These are phyloP conservation scores for Stictonetta naevosa DNA, from an alignment of 2,113 vertebrate genomes.

Conservation along the genomic window DNA sequence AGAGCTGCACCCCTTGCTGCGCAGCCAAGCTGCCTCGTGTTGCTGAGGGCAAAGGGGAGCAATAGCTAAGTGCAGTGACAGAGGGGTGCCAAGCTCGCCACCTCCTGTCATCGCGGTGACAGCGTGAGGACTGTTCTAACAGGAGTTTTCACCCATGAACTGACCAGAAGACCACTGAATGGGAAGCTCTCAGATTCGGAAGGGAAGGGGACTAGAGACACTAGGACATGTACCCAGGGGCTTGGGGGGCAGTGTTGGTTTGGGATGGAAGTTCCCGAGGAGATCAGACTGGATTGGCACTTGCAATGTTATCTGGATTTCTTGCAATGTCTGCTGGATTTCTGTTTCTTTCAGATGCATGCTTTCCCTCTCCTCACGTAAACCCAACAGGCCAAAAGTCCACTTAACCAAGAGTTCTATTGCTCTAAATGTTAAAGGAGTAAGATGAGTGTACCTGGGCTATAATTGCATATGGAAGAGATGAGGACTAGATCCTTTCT, in stretches of 20 bases:
- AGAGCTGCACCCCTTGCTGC: not conserved
- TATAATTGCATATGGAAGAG: constrained; percentile 46
- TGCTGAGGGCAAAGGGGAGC: not conserved
- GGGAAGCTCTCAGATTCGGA: too few species aligned
- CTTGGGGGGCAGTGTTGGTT: too few species aligned
- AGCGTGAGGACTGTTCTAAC: too few species aligned
- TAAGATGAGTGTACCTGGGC: constrained; percentile 58
- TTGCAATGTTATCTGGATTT: not conserved
- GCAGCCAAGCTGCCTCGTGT: not conserved
- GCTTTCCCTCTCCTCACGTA: not conserved
- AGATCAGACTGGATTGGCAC: not conserved
- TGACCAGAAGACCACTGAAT: too few species aligned
- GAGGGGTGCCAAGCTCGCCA: too few species aligned
- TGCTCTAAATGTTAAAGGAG: constrained; percentile 74
- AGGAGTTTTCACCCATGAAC: too few species aligned
- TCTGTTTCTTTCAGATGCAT: too few species aligned
- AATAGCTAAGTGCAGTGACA: not conserved
- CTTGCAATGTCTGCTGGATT: not conserved
- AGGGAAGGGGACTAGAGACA: too few species aligned
- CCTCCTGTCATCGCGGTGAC: too few species aligned
- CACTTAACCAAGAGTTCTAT: constrained; percentile 69
- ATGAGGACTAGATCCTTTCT: constrained; percentile 49
- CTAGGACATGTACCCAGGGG: too few species aligned
- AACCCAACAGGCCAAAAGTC: constrained; percentile 17
- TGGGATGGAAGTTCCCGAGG: not conserved